phyloP scores from a whole-genome alignment of 2,888 invertebrate genomes.

The Julus scanicus region DNA sequence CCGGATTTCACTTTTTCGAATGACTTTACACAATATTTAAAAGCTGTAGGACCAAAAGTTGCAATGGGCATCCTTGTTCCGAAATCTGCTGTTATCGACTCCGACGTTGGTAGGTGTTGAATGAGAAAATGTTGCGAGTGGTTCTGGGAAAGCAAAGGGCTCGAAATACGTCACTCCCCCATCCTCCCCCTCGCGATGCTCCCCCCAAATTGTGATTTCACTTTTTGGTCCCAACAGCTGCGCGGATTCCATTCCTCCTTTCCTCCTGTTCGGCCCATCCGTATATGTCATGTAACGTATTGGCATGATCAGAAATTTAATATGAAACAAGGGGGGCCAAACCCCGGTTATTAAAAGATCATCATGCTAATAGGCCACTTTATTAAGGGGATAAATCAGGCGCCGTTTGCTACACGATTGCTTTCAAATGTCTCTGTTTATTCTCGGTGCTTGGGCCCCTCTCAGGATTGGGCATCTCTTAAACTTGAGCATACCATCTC shows the following conservation, averaged over 20 bases:
- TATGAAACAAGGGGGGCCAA: conserved; percentile 50
- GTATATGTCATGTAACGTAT: conserved; percentile 24
- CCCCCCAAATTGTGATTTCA: conserved; percentile 30
- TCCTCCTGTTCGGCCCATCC: conserved; percentile 21
- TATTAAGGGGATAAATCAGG: conserved; percentile 57
- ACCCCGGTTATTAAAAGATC: conserved; percentile 58
- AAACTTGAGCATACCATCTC: not conserved
- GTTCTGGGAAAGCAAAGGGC: conserved; percentile 10
- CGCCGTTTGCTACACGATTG: not conserved
- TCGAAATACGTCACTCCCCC: conserved; percentile 8
- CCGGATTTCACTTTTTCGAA: not conserved
- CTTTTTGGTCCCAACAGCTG: conserved; percentile 36
- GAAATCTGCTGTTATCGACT: not conserved
- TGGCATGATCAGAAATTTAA: conserved; percentile 54
- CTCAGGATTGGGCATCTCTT: not conserved
- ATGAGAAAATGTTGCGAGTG: conserved; percentile 26
- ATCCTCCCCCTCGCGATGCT: not conserved
- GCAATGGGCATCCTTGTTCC: not conserved
- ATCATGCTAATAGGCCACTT: conserved; percentile 58
- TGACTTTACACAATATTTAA: conserved; percentile 2
- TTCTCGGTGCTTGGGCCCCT: not conserved
- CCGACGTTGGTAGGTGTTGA: not conserved
- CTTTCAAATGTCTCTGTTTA: not conserved
- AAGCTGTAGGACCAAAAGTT: not conserved
- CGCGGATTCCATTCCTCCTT: not conserved